Evolutionary conservation across 2,797 vertebrate species (phyloP).

Genomic region (Aratinga solstitialis): DNA sequence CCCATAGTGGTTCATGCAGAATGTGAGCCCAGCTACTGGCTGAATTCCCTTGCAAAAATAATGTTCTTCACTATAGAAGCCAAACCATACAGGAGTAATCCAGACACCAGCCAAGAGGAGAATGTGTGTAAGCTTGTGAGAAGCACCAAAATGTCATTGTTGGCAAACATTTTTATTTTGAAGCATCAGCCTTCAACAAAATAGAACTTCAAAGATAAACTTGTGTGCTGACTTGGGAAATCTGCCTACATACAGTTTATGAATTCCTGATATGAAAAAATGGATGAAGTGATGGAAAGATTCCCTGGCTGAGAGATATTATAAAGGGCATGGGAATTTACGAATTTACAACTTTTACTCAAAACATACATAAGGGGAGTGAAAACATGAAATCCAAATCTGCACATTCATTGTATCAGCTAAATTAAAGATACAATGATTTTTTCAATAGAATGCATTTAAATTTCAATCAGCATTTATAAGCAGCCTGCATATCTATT

Average conservation of each 20-base stretch:
- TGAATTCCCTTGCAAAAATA: background rate
- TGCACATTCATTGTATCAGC: background rate
- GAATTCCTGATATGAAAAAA: background rate
- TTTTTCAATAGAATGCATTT: background rate
- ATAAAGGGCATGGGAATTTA: background rate
- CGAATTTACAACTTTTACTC: background rate
- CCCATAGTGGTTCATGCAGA: background rate
- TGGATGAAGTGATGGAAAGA: background rate
- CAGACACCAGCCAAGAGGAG: background rate
- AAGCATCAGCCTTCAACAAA: background rate
- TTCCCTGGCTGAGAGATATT: background rate
- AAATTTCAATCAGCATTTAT: background rate
- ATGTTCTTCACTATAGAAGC: background rate
- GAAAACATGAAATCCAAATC: background rate
- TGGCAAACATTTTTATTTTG: background rate
- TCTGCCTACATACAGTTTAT: background rate
- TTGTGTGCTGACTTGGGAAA: background rate
- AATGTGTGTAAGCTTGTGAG: background rate
- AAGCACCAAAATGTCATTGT: background rate
- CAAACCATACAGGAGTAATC: background rate
- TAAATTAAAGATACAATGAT: background rate
- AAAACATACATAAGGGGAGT: accelerated
- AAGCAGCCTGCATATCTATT: background rate
- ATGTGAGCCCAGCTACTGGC: background rate
- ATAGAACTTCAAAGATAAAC: background rate